These are phyloP conservation scores for Drosophila birchii DNA, from an alignment of 2,888 invertebrate species.

Conservation along the genomic window DNA sequence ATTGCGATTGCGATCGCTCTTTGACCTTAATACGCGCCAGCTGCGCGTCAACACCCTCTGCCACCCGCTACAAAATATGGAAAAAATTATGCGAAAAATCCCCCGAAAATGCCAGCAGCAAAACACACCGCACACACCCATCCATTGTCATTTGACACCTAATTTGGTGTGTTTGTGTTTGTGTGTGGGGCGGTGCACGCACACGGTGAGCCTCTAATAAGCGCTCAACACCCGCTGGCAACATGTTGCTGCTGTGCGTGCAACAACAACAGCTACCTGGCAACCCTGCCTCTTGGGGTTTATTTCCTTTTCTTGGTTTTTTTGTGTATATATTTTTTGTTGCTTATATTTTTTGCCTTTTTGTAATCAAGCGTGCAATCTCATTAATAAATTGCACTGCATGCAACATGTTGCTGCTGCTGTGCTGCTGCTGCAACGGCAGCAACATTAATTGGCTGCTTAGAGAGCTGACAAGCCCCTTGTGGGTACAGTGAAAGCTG, in stretches of 20 bases:
- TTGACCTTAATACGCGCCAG: slow-evolving; percentile 81
- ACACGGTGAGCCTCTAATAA: slow-evolving; percentile 75
- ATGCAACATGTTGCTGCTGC: slow-evolving; percentile 74
- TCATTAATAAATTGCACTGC: slow-evolving; percentile 84
- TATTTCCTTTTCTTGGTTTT: neutral
- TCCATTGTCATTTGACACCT: slow-evolving; percentile 83
- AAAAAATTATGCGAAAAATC: slow-evolving; percentile 19
- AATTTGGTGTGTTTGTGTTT: slow-evolving; percentile 72
- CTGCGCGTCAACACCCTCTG: slow-evolving; percentile 62
- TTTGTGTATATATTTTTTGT: neutral
- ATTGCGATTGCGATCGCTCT: slow-evolving; percentile 73
- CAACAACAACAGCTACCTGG: slow-evolving; percentile 47
- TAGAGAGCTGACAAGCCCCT: slow-evolving; percentile 68
- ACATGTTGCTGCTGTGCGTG: slow-evolving; percentile 60
- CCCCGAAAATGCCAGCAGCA: neutral
- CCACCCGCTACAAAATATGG: slow-evolving; percentile 1
- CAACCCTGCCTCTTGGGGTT: slow-evolving; percentile 56
- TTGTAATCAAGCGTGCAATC: slow-evolving; percentile 82
- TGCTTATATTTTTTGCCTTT: slow-evolving; percentile 35
- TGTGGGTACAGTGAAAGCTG: slow-evolving; percentile 31
- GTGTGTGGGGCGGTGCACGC: slow-evolving; percentile 50
- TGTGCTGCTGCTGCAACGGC: slow-evolving; percentile 46
- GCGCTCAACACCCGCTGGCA: slow-evolving; percentile 82
- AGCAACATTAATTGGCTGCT: slow-evolving; percentile 78
- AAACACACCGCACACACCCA: slow-evolving; percentile 8